Conservation (phyloP, 2,888 invertebrate species). For the Sphecodes monilicornis region DNA sequence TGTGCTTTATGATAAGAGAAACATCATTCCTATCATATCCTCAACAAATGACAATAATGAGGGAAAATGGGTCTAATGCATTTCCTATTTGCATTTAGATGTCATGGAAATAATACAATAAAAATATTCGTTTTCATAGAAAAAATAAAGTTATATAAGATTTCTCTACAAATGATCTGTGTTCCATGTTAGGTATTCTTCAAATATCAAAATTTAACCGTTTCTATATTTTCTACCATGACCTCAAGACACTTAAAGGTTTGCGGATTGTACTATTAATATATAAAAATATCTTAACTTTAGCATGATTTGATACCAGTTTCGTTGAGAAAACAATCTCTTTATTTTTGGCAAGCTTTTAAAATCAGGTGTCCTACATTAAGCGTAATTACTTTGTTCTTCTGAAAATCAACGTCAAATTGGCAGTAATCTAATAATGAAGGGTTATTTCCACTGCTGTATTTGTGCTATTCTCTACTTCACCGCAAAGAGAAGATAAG, state of each 20-base stretch:
- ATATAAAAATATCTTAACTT: too few species aligned
- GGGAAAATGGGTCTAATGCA: too few species aligned
- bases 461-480: constrained; percentile 5
- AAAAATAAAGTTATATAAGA: too few species aligned
- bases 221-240: neutral
- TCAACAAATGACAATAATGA: too few species aligned
- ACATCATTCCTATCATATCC: too few species aligned
- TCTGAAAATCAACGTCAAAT: neutral
- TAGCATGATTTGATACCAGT: too few species aligned
- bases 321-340: neutral
- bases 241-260: neutral
- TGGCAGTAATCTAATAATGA: constrained; percentile 30
- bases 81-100: too few species aligned
- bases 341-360: neutral
- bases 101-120: too few species aligned
- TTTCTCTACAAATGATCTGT: too few species aligned
- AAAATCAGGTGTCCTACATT: neutral
- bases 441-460: constrained; percentile 30
- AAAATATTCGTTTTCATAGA: too few species aligned
- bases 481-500: constrained; percentile 5
- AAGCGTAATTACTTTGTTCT: neutral
- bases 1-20: too few species aligned
- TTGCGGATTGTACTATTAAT: neutral
- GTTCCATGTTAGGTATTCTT: too few species aligned
- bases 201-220: neutral